A percentile compares a stretch with the other conserved stretches of the same genome.
phyloP scores from a whole-genome alignment of 2,888 invertebrate genomes.

The Lottia gigantea region DNA sequence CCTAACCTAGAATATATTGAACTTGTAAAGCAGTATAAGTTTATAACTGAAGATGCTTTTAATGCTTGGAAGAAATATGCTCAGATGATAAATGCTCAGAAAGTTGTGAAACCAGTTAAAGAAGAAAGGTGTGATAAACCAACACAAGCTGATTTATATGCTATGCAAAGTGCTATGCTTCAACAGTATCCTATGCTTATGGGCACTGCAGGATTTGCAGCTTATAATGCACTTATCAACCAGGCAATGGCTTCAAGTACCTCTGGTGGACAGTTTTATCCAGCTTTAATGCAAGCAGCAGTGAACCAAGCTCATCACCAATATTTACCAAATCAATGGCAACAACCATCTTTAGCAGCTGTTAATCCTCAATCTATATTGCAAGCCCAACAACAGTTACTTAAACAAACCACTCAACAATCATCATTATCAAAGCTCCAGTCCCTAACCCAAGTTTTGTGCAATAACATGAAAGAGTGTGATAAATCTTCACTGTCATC shows the following conservation, averaged over 20 bases:
- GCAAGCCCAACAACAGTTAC: neutral
- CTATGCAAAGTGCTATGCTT: constrained; percentile 2
- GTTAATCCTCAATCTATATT: neutral
- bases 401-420: neutral
- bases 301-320: neutral
- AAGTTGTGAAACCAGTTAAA: neutral
- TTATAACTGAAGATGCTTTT: constrained; percentile 5
- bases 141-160: neutral
- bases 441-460: constrained; percentile 6
- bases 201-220: neutral
- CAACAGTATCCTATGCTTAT: neutral
- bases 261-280: neutral
- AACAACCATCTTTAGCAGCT: neutral
- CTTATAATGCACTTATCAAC: neutral
- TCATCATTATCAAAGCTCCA: constrained; percentile 7
- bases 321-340: neutral
- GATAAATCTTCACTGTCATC: neutral
- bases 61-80: constrained; percentile 3
- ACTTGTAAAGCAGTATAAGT: neutral
- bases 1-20: neutral
- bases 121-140: neutral
- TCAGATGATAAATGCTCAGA: constrained; percentile 11
- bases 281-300: constrained; percentile 8
- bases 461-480: constrained; percentile 3
- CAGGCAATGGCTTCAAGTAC: neutral